These are phyloP conservation scores for Actenoides lindsayi DNA, from an alignment of 2,113 vertebrate species.

Conservation along the genomic window DNA sequence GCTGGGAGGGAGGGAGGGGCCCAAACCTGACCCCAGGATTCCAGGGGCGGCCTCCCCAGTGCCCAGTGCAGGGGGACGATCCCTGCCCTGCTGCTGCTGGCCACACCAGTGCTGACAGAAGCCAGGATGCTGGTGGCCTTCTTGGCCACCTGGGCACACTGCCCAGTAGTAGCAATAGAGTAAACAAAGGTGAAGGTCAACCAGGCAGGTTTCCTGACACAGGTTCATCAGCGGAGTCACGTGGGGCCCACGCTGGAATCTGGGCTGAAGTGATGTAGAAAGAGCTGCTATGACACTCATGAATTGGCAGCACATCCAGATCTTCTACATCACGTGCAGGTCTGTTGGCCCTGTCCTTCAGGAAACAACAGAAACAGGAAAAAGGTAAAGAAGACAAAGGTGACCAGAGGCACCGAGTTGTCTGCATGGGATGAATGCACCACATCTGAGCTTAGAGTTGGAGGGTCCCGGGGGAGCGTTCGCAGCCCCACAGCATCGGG, in stretches of 20 bases:
- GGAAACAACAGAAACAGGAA: constrained; percentile 41
- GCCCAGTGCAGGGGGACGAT: not conserved
- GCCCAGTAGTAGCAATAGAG: not conserved
- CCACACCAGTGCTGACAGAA: not conserved
- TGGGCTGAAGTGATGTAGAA: not conserved
- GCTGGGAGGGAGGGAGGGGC: too few species aligned
- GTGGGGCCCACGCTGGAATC: accelerated
- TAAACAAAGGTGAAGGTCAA: not conserved
- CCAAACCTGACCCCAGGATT: not conserved
- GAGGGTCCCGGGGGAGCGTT: accelerated
- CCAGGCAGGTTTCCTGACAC: not conserved
- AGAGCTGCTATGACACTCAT: not conserved
- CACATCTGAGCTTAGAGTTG: accelerated
- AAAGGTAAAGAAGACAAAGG: not conserved
- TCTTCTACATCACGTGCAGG: not conserved
- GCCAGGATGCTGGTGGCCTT: not conserved
- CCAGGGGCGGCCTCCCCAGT: not conserved
- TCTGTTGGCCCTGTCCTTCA: not conserved
- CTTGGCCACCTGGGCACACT: not conserved
- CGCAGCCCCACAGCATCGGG: accelerated
- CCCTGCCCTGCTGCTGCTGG: not conserved
- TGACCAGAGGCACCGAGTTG: not conserved
- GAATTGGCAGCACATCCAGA: constrained; percentile 32
- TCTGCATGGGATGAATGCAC: not conserved
- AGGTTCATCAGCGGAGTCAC: accelerated